A percentile compares a stretch with the other conserved stretches of the same genome.
phyloP scores from a whole-genome alignment of 2,888 invertebrate genomes.

The Nipponacmea schrenckii region DNA sequence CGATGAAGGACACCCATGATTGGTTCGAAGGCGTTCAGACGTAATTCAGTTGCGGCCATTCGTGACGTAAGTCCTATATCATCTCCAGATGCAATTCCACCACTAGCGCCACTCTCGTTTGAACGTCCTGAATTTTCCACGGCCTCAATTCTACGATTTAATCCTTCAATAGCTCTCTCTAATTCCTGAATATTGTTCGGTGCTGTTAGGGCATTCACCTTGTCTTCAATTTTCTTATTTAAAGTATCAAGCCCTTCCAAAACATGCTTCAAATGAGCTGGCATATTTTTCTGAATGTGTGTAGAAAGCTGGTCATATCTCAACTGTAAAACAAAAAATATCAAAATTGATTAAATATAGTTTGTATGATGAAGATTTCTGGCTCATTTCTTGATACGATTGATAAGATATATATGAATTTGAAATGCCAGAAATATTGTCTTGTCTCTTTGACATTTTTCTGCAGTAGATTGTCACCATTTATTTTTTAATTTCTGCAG shows the following conservation, averaged over 20 bases:
- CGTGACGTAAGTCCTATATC: background rate
- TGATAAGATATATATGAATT: no score
- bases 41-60: conserved; percentile 25
- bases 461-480: no score
- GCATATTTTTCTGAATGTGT: conserved; percentile 22
- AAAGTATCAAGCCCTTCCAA: conserved; percentile 18
- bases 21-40: conserved; percentile 46
- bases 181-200: background rate
- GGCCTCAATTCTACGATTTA: conserved; percentile 26
- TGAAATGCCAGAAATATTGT: no score
- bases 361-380: no score
- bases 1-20: conserved; percentile 52
- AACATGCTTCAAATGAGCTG: conserved; percentile 28
- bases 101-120: conserved; percentile 6
- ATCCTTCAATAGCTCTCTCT: conserved; percentile 17
- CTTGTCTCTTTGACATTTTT: no score
- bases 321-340: conserved; percentile 21
- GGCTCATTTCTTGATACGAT: no score
- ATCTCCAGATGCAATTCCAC: background rate
- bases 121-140: background rate
- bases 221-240: conserved; percentile 20
- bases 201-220: conserved; percentile 12
- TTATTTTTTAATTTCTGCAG: no score
- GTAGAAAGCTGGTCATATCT: conserved; percentile 27
- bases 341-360: no score